Evolutionary conservation across 2,797 vertebrate genomes (phyloP), one percentile per base, ranked within the genome.

Genomic region (Peromyscus nudipes): DNA sequence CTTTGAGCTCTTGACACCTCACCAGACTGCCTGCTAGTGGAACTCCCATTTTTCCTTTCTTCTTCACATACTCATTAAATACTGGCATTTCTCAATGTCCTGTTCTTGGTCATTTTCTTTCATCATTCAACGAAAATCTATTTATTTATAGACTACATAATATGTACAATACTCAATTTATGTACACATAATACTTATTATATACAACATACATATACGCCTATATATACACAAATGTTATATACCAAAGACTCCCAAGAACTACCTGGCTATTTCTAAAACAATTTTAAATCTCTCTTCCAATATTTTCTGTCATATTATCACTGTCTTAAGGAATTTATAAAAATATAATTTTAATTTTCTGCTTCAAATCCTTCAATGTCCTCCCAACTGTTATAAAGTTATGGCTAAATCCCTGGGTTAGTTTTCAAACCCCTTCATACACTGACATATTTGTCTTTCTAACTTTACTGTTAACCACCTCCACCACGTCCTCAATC

Each of bases 281-380:
- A 76, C 57, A 97, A 97, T 77, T 89, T 46, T 73, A 52, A 80
- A 91, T 93, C 34, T 94, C 11, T 46, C 75, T 69, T 93, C 43
- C 71, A 92, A 11, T 80, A 96, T 77, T 94, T 85, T 25, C 55
- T 80, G 84, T n/a, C 43, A 85, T 17, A 46, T 2, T 55, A 94
- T 13, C 6, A 34, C 19, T 75, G 49, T 7, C 27, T 94, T 64
- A 87, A 77, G 52, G 37, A 89, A 82, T 69, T 60, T 92, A 31
- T 89, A 87, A 89, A 89, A 96, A 93, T 40, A 43, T 55, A 92
- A 94, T 52, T 71, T 92, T 40, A 96, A 77, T 65, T 80, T 95
- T 97, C 81, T 95, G 49, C 37, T 94, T 94, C 84, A 84, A 93
- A 71, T 80, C 85, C 29, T 76, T 90, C 31, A 55, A 0, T 85